Percentiles rank a stretch among this genome's conserved stretches.
Conservation (phyloP, 1,140 invertebrate species). For the Cotesia typhae region DNA sequence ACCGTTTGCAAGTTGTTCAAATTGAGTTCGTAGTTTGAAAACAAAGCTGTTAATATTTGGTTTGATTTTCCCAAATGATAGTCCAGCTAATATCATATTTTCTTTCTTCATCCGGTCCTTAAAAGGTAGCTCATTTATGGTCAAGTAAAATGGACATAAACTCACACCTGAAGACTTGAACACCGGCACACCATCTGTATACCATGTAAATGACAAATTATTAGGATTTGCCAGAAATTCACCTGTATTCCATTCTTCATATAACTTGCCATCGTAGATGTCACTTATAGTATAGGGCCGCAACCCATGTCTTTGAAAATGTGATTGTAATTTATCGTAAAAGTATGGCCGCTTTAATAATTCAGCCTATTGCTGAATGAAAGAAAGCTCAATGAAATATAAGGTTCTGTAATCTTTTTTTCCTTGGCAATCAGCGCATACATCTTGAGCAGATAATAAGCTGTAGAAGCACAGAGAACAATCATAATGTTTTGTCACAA, state of each 20-base stretch:
- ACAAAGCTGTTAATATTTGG: not conserved
- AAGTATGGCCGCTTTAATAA: constrained; percentile 21
- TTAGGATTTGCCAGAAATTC: constrained; percentile 2
- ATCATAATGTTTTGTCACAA: not conserved
- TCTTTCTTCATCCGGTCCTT: constrained; percentile 12
- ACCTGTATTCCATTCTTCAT: not conserved
- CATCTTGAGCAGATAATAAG: not conserved
- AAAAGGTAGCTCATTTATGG: constrained; percentile 32
- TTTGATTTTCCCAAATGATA: constrained; percentile 24
- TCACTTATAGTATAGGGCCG: not conserved
- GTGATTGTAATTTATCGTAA: constrained; percentile 6
- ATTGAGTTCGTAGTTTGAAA: constrained; percentile 17
- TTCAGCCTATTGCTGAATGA: constrained; percentile 13
- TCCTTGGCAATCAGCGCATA: not conserved
- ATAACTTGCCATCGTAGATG: constrained; percentile 29
- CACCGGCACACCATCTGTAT: constrained; percentile 1
- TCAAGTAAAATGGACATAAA: constrained; percentile 29
- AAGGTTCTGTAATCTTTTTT: not conserved
- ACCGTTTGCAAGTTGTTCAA: not conserved
- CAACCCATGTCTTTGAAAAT: not conserved
- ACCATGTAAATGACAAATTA: constrained; percentile 27
- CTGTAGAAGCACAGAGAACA: not conserved
- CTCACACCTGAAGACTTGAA: constrained; percentile 25
- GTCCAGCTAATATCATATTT: constrained; percentile 27
- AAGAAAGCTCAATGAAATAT: constrained; percentile 27